Evolutionary conservation across 2,113 vertebrate genomes (phyloP), one percentile per base, ranked within the genome.

Genomic region (Gavialis gangeticus): DNA sequence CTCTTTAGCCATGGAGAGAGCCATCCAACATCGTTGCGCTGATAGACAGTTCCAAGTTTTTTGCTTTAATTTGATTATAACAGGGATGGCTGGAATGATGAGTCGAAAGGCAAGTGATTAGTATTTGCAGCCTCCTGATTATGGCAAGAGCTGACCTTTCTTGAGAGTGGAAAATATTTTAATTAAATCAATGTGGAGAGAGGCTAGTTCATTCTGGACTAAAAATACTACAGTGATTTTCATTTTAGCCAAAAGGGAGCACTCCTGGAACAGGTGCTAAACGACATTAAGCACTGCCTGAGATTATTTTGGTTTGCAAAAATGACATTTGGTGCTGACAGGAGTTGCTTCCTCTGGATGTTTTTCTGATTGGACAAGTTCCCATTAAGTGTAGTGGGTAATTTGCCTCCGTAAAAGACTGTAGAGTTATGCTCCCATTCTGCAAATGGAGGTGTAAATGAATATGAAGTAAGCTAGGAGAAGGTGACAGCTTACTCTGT

Each of bases 101-200:
- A 92, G 88, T 55, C 92, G 67, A 82, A 91, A 94, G 67, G 46
- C 16, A 62, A 88, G 24, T 83, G 30, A 96, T 95, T 89, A 83
- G 79, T 89, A 79, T 94, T 94, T 94, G 82, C 90, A 55, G 64
- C 84, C 79, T 89, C 82, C 93, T 85, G 57, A 66, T 87, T 93
- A 86, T 60, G 85, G 37, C 67, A 90, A n/a, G 67, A 83, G 88
- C 82, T 80, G 76, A 94, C 91, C 75, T 85, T 93, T 69, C 82
- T 85, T 64, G 82, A 64, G 64, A 56, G 84, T 90, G 87, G 94
- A 93, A 93, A 93, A 89, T 76, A 60, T 67, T 95, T 2, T 86
- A 90, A 91, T 96, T 95, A 93, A 94, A 94, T 90, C 86, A 90
- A 60, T 0, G 5, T 37, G 46, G 46, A 55, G 30, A 25, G 55